Evolutionary conservation across 2,113 vertebrate species (phyloP), one percentile per base, ranked within the genome.

Genomic region (Cryptomyrus ogoouensis): DNA sequence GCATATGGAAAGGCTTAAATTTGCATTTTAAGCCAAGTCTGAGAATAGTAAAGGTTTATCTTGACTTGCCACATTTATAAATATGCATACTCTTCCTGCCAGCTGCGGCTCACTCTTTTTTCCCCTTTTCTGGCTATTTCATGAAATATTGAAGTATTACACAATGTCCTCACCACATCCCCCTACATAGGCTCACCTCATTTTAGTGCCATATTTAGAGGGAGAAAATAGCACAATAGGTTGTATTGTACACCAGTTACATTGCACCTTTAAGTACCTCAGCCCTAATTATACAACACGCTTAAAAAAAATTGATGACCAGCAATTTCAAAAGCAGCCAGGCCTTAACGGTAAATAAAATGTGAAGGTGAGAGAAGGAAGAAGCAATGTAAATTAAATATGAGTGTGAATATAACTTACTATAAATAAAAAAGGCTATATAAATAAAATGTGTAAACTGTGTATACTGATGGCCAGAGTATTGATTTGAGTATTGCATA

Each of bases 91-190:
- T 83, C 49, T 21, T 6, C 88, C 90, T 84, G 6, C 39, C 35
- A 86, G 91, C 56, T 77, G 27, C 3, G 80, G 90, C 91, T 89
- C 91, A 83, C 89, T 92, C 88, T 17, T 17, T 70, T 86, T 89
- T 3, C 42, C 24, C 15, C 42, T 47, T 47, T 56, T 91, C 47
- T 52, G 62, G 31, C 52, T 39, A 86, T 91, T 89, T 88, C 47
- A 90, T 91, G 6, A 91, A 91, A 90, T 42, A 84, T 3, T 66
- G 21, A 88, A 77, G 39, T 83, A 77, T 62, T 90, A 27, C 17
- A 35, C 47, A 47, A 87, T 62, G 3, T 1, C 50, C 83, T 62
- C 39, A 42, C 31, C 27, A 44, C 21, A 42, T 74, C 3, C 87
- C 6, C n/a, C 35, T 49, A 50, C 50, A 7, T 3, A 39, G 13